Conservation (phyloP, 2,113 vertebrate genomes). For the Progne subis region DNA sequence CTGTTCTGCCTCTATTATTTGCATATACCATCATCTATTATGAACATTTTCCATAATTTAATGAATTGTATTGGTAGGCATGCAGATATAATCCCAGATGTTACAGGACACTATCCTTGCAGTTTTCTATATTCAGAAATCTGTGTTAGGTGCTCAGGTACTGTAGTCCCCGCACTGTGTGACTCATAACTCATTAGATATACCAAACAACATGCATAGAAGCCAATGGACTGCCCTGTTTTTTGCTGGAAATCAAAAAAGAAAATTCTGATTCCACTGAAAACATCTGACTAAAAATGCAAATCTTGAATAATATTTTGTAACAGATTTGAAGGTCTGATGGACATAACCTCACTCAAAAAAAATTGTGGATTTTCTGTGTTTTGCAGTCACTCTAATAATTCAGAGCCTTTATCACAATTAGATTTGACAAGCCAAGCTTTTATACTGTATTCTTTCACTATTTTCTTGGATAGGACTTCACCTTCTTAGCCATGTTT, state of each 20-base stretch:
- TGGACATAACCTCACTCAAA: background rate
- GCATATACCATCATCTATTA: background rate
- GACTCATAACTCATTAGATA: background rate
- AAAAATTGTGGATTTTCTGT: background rate
- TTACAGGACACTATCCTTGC: background rate
- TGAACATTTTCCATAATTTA: background rate
- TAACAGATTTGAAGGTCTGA: background rate
- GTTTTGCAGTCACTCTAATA: fast-evolving
- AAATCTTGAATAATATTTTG: background rate
- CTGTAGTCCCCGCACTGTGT: background rate
- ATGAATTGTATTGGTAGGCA: background rate
- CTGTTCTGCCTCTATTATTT: background rate
- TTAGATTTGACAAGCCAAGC: background rate
- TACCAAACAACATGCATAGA: background rate
- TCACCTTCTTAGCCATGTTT: background rate
- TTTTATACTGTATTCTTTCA: background rate
- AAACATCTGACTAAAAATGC: background rate
- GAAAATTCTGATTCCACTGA: background rate
- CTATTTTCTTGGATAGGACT: background rate
- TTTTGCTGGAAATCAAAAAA: background rate
- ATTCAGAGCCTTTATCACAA: background rate
- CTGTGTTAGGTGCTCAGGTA: background rate
- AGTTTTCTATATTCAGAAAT: background rate
- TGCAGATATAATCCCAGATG: background rate
- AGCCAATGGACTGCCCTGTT: background rate